phyloP scores from a whole-genome alignment of 2,113 vertebrate species.

The Misgurnus mizolepis region DNA sequence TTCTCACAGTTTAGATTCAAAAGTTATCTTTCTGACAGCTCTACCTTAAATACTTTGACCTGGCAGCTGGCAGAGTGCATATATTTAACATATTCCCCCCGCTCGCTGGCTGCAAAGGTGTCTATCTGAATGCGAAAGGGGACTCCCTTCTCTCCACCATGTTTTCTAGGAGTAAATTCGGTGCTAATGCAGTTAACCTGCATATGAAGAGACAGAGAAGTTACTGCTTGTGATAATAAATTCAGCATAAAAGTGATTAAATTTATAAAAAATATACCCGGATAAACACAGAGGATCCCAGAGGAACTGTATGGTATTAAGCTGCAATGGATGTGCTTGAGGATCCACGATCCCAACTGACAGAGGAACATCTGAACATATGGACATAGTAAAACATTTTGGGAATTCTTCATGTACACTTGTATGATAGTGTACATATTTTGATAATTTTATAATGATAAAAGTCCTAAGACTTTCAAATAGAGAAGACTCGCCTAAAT shows the following conservation, averaged over 20 bases:
- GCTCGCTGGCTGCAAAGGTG: constrained; percentile 85
- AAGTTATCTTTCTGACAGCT: constrained; percentile 78
- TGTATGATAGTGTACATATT: neutral
- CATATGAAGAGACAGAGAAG: neutral
- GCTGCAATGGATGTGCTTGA: constrained; percentile 83
- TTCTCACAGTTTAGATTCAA: constrained; percentile 80
- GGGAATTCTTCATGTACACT: neutral
- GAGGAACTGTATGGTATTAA: constrained; percentile 79
- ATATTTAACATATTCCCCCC: constrained; percentile 87
- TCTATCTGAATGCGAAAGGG: constrained; percentile 93
- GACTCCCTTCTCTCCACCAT: constrained; percentile 94
- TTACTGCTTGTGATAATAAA: neutral
- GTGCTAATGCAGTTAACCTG: constrained; percentile 98
- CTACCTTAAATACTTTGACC: constrained; percentile 97
- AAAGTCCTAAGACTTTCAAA: no score
- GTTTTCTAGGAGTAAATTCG: constrained; percentile 93
- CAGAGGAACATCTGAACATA: constrained; percentile 87
- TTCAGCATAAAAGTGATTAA: neutral
- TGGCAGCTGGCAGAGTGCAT: constrained; percentile 93
- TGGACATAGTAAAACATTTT: constrained; percentile 50
- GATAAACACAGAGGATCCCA: constrained; percentile 80
- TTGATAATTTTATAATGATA: neutral
- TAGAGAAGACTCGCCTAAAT: constrained; percentile 80
- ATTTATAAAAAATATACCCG: constrained; percentile 75
- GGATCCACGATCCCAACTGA: constrained; percentile 92